Evolutionary conservation across 2,797 vertebrate species (phyloP).

Genomic region (Phataginus tricuspis): DNA sequence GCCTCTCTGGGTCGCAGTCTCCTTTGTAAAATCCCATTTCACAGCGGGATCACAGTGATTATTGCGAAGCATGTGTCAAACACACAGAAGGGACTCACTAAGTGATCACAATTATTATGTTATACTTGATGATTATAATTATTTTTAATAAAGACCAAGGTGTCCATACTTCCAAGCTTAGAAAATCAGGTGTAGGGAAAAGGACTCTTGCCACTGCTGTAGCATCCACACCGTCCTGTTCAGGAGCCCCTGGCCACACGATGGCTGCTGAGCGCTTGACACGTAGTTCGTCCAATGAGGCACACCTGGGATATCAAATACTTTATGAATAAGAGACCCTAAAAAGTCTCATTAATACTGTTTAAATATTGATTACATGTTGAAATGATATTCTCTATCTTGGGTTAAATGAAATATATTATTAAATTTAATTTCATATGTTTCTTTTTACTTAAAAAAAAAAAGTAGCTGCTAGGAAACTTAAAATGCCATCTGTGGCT

Average conservation of each 20-base stretch:
- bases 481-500: neutral
- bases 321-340: neutral
- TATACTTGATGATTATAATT: neutral
- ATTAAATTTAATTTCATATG: neutral
- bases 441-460: neutral
- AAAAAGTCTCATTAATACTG: neutral
- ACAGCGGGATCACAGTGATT: rapidly evolving
- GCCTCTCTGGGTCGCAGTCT: neutral
- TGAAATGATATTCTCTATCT: neutral
- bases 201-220: neutral
- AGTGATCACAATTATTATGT: neutral
- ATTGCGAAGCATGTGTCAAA: neutral
- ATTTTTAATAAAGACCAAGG: neutral
- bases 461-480: neutral
- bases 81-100: neutral
- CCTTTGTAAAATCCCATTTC: neutral
- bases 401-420: neutral
- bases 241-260: neutral
- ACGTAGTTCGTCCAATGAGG: neutral
- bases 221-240: rapidly evolving
- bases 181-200: neutral
- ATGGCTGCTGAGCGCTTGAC: neutral
- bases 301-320: neutral
- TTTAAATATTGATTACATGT: neutral
- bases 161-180: neutral